Base-by-base conservation (phyloP, 2,888 invertebrate species). In the Rhyacophila evoluta region DNA sequence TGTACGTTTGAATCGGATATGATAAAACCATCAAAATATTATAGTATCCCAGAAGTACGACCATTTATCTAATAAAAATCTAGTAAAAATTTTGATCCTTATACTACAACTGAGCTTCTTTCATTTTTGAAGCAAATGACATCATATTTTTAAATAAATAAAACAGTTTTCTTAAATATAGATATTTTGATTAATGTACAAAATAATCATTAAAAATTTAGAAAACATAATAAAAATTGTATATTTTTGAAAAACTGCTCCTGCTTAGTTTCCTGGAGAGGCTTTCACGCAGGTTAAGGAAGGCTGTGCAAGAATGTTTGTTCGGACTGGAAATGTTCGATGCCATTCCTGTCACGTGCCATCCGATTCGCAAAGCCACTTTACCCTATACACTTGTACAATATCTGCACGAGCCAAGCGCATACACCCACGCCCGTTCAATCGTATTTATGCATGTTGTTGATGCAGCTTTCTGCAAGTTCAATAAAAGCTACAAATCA, bases 351-450 rank as follows among this genome's bases (percentile, higher is more conserved):
- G 69, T 80, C 79, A 80, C 79, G 79, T 69, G 15, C 72, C 25
- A 15, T 39, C 69, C 77, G 77, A 77, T 80, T 80, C 75, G 80
- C 72, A 78, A 78, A 78, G 74, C 77, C 80, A 80, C 80, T 80
- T 80, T 80, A 67, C 72, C 39, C 55, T 29, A 41, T 71, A 29
- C 71, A 70, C 75, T 55, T 15, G 70, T 55, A 55, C 55, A 55
- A 67, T 55, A 55, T 33, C 33, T 29, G 75, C 8, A 25, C 55
- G 55, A 19, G 55, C 19, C 25, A 19, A 19, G 55, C 25, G 55
- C 55, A 55, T 55, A 55, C 19, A 55, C 55, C 19, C 55, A 55
- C 55, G 55, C 10, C 19, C 55, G 15, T 55, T 55, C 19, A 15
- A 10, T 19, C 19, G 12, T 55, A 55, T 55, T 55, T 55, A 55